These are phyloP conservation scores for Meloidogyne floridensis DNA, from an alignment of 1,140 invertebrate genomes.

Conservation along the genomic window DNA sequence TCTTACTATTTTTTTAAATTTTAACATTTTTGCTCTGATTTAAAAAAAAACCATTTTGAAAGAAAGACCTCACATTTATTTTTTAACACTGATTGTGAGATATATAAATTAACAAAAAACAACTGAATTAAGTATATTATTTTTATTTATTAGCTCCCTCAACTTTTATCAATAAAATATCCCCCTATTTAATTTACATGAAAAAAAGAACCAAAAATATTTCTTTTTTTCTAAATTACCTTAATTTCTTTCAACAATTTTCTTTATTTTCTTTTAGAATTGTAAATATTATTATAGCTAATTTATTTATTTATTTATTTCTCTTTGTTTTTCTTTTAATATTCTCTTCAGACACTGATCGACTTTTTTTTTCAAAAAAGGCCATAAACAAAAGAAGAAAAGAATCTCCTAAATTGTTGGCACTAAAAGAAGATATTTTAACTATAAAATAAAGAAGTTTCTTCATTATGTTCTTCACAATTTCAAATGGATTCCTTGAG, in stretches of 20 bases:
- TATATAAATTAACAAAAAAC: too few relatives aligned
- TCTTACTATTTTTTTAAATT: too few relatives aligned
- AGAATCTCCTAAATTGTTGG: background rate
- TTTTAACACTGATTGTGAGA: too few relatives aligned
- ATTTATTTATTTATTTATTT: background rate
- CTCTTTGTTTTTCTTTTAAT: background rate
- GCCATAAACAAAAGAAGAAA: background rate
- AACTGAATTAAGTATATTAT: too few relatives aligned
- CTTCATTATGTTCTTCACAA: slow-evolving; percentile 24
- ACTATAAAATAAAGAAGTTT: slow-evolving; percentile 7
- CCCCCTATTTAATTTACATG: too few relatives aligned
- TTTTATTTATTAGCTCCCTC: too few relatives aligned
- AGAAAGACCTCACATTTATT: too few relatives aligned
- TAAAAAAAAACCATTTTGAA: too few relatives aligned
- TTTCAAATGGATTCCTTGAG: slow-evolving; percentile 19
- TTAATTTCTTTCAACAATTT: slow-evolving; percentile 3
- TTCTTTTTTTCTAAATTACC: background rate
- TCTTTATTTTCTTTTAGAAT: background rate
- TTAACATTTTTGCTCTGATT: too few relatives aligned
- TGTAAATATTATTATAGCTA: background rate
- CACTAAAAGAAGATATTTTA: background rate
- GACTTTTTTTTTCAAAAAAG: background rate
- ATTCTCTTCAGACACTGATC: background rate
- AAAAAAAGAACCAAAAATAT: too few relatives aligned
- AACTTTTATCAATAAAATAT: too few relatives aligned